Evolutionary conservation across 2,113 vertebrate species (phyloP).

Genomic region (Odocoileus hemionus): DNA sequence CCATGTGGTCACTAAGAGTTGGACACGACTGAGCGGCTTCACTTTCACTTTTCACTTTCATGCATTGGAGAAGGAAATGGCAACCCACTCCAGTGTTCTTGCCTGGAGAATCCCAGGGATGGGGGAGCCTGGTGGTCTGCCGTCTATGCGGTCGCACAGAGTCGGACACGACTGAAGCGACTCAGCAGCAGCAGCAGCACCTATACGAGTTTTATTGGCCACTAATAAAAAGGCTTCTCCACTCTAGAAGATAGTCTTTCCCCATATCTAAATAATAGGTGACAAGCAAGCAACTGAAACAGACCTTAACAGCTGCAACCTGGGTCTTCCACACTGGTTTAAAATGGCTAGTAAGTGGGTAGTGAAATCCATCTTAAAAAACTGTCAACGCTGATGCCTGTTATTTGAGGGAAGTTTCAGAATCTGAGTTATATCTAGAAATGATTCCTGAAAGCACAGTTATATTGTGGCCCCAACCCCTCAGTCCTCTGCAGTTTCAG

Average conservation of each 20-base stretch:
- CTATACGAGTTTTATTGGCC: neutral
- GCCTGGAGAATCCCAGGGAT: too few species aligned
- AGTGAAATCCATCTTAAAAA: neutral
- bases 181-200: too few species aligned
- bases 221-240: conserved; percentile 19
- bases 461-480: neutral
- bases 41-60: too few species aligned
- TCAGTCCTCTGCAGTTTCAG: neutral
- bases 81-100: too few species aligned
- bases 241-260: neutral
- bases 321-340: neutral
- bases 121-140: too few species aligned
- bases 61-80: too few species aligned
- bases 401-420: conserved; percentile 5
- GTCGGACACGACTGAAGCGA: too few species aligned
- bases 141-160: too few species aligned
- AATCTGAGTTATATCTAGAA: neutral
- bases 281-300: neutral
- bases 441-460: neutral
- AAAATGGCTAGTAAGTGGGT: neutral
- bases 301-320: neutral
- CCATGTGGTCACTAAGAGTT: too few species aligned
- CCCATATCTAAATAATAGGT: neutral
- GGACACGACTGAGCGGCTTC: too few species aligned
- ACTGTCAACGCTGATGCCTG: neutral